A percentile compares a stretch with the other conserved stretches of the same genome.
phyloP scores from a whole-genome alignment of 2,888 invertebrate genomes.

The Serripes groenlandicus region DNA sequence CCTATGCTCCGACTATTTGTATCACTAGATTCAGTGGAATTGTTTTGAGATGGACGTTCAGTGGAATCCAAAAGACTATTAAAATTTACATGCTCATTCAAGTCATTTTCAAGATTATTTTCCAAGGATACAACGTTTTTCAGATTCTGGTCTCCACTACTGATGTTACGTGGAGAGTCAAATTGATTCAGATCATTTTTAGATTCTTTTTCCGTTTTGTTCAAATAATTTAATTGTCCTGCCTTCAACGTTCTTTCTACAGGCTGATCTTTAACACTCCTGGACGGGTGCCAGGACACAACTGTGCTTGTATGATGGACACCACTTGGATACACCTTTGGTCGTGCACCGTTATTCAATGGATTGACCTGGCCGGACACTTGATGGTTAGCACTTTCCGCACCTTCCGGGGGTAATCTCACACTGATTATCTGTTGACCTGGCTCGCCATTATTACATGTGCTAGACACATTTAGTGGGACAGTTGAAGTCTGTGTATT shows the following conservation, averaged over 20 bases:
- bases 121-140: neutral
- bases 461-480: too few relatives aligned
- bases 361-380: conserved; percentile 6
- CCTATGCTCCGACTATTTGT: too few relatives aligned
- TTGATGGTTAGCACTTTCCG: neutral
- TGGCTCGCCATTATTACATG: too few relatives aligned
- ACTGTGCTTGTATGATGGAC: neutral
- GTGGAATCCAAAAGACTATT: too few relatives aligned
- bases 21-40: too few relatives aligned
- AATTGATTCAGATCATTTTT: neutral
- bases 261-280: neutral
- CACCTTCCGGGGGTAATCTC: conserved; percentile 10
- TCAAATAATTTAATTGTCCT: neutral
- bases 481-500: too few relatives aligned
- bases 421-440: neutral
- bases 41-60: too few relatives aligned
- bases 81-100: too few relatives aligned
- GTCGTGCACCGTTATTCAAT: conserved; percentile 2
- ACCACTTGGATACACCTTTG: neutral
- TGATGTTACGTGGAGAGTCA: neutral
- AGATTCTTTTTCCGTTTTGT: neutral
- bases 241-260: neutral
- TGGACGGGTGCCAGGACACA: neutral
- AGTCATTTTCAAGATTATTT: neutral
- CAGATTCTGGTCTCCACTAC: neutral